These are phyloP conservation scores for Hemichromis elongatus DNA, from an alignment of 2,113 vertebrate genomes.

Conservation along the genomic window DNA sequence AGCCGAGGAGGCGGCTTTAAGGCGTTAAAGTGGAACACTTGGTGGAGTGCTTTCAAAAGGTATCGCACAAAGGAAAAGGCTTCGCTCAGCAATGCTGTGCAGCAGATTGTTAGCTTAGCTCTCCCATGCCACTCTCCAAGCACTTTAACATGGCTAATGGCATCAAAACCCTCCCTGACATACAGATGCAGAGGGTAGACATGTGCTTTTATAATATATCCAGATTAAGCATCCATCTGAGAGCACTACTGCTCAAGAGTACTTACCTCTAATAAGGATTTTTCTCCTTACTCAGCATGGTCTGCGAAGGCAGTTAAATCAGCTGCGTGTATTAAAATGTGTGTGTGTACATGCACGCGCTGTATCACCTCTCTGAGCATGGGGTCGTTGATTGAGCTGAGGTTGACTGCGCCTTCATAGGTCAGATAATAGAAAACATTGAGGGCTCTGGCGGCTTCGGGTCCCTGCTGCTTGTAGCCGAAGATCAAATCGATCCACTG, in stretches of 20 bases:
- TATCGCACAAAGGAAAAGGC: conserved; percentile 40
- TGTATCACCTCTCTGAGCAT: conserved; percentile 87
- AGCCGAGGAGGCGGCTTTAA: conserved; percentile 54
- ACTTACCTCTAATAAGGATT: conserved; percentile 38
- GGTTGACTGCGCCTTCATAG: conserved; percentile 92
- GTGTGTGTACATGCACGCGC: neutral
- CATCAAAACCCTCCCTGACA: conserved; percentile 34
- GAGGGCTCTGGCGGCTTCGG: conserved; percentile 88
- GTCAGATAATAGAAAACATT: conserved; percentile 98
- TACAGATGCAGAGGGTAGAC: conserved; percentile 2
- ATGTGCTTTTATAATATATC: conserved; percentile 42
- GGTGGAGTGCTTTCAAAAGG: conserved; percentile 51
- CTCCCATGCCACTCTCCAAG: conserved; percentile 7
- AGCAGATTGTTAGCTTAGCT: conserved; percentile 46
- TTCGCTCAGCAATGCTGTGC: conserved; percentile 56
- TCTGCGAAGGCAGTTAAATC: neutral
- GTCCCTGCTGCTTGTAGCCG: conserved; percentile 97
- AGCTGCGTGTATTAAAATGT: neutral
- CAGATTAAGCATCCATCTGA: conserved; percentile 47
- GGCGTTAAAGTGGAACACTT: conserved; percentile 63
- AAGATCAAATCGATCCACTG: conserved; percentile 99
- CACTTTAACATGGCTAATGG: conserved; percentile 61
- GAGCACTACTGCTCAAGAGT: conserved; percentile 23
- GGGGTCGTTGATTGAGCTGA: conserved; percentile 89
- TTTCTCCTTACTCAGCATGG: conserved; percentile 39